Evolutionary conservation across 2,113 vertebrate species (phyloP), one percentile per base, ranked within the genome.

Genomic region (Lepisosteus osseus): DNA sequence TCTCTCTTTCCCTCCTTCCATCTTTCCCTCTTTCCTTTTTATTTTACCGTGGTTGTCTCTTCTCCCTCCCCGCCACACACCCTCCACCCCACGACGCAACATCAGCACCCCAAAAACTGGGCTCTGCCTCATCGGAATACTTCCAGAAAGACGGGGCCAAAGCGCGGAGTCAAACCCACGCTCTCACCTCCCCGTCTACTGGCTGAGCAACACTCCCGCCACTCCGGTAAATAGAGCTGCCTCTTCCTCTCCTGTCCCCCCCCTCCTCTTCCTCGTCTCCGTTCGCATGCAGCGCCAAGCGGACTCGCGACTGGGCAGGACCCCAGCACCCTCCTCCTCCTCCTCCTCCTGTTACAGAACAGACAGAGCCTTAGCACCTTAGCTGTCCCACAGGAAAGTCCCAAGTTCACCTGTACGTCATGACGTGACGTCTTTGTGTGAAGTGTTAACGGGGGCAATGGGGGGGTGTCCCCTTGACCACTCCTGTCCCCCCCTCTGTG

Each of bases 111-210:
- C 5, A 51, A 6, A 51, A 51, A 13, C 13, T 61, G 59, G 59
- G 82, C 81, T 89, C 88, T 0, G 84, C 86, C 67, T 85, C 86
- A 78, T 88, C 87, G 82, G 88, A 91, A 86, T 90, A 86, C 88
- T 86, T 90, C 86, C 89, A 90, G 88, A 90, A 86, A 88, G 90
- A 91, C 77, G 85, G 83, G 82, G 82, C 84, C 84, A 90, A 88
- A 83, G 85, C 83, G 77, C 80, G 85, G 81, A 76, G 77, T 84
- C 84, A 85, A 79, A 86, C 84, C 82, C 86, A 86, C 79, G 86
- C 80, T 85, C 81, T 87, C 62, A 85, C 87, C 81, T 88, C 87
- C 69, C 86, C 86, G 77, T 89, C 89, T 76, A 87, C 89, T 78
- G 87, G 87, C 87, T 90, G 88, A 91, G 75, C 82, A 80, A 79